phyloP scores from a whole-genome alignment of 2,888 invertebrate species.

The Isotomurus palustris region DNA sequence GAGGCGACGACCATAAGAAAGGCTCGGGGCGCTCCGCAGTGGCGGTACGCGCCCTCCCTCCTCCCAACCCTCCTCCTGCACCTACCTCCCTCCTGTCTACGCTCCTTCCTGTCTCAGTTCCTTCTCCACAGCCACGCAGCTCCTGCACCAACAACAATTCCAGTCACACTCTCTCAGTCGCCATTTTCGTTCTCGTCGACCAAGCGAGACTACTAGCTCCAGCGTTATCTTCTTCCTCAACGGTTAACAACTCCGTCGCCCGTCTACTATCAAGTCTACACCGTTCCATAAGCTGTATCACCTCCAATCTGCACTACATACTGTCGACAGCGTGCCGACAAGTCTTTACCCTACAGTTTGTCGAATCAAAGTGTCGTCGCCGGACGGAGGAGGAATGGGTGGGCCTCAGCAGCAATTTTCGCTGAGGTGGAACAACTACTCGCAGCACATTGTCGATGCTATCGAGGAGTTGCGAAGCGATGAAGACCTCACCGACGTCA shows the following conservation, averaged over 20 bases:
- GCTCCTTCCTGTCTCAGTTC: no score
- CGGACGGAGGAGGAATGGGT: conserved; percentile 22
- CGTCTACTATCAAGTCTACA: no score
- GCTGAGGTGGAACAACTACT: conserved; percentile 81
- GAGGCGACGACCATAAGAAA: not conserved
- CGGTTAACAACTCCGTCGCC: no score
- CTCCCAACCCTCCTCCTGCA: not conserved
- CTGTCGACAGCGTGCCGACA: no score
- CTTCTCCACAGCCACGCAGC: conserved; percentile 11
- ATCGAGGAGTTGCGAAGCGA: conserved; percentile 64
- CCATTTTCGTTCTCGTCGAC: conserved; percentile 6
- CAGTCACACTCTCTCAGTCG: not conserved
- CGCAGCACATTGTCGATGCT: conserved; percentile 69
- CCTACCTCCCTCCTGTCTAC: not conserved
- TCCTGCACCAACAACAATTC: not conserved
- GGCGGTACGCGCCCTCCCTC: not conserved
- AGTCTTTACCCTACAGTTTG: no score
- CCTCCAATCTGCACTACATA: no score
- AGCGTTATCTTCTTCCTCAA: no score
- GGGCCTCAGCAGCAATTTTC: conserved; percentile 66
- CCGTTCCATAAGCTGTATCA: no score
- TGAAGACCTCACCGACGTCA: conserved; percentile 72
- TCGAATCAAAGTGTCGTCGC: not conserved
- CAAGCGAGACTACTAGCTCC: no score
- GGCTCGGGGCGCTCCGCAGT: no score